A percentile compares a stretch with the other conserved stretches of the same genome.
Evolutionary conservation across 2,888 invertebrate genomes (phyloP).

Genomic region (Polyploca ridens): DNA sequence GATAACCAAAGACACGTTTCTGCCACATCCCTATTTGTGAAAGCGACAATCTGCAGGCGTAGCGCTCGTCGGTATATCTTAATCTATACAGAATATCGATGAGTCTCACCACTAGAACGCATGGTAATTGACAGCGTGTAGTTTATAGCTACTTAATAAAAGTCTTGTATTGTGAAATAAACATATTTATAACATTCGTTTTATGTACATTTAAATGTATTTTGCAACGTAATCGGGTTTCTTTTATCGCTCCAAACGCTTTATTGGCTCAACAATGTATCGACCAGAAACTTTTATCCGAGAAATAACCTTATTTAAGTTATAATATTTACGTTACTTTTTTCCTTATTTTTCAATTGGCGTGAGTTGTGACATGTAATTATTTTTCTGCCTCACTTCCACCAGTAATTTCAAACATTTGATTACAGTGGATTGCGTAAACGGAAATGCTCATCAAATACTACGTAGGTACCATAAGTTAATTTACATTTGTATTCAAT

Average conservation of each 20-base stretch:
- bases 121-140: conserved; percentile 60
- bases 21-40: conserved; percentile 13
- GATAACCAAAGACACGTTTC: neutral
- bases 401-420: too few relatives aligned
- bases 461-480: too few relatives aligned
- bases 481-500: too few relatives aligned
- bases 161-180: conserved; percentile 30
- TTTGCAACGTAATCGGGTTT: conserved; percentile 10
- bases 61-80: conserved; percentile 36
- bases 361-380: neutral
- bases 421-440: too few relatives aligned
- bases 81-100: conserved; percentile 48
- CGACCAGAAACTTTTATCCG: neutral
- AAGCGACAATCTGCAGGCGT: conserved; percentile 16
- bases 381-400: neutral
- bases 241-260: neutral
- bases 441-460: too few relatives aligned
- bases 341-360: conserved; percentile 4
- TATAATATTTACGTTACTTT: neutral
- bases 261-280: conserved; percentile 11
- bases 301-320: conserved; percentile 2
- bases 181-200: neutral
- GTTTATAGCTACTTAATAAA: conserved; percentile 51
- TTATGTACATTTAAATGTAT: conserved; percentile 3
- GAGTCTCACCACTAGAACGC: conserved; percentile 43